These are phyloP conservation scores for Lagocephalus sceleratus DNA, from an alignment of 2,797 vertebrate genomes.

Conservation along the genomic window DNA sequence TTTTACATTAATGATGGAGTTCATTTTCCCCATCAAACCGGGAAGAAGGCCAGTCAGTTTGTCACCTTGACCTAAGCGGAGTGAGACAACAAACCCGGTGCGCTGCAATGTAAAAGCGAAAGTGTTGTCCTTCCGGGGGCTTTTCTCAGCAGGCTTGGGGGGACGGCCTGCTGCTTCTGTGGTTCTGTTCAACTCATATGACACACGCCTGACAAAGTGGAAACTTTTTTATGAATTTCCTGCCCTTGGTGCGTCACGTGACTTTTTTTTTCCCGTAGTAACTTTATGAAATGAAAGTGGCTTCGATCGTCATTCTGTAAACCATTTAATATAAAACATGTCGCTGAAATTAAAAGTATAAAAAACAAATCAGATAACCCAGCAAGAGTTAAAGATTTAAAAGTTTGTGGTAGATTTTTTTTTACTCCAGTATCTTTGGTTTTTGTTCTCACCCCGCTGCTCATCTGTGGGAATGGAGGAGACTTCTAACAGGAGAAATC, in stretches of 20 bases:
- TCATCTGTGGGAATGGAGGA: no score
- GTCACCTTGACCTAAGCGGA: slow-evolving; percentile 11
- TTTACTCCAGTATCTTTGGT: not conserved
- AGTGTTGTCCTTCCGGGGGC: slow-evolving; percentile 26
- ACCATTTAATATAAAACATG: not conserved
- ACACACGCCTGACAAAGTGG: slow-evolving; percentile 38
- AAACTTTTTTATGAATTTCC: slow-evolving; percentile 36
- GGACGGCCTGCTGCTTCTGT: slow-evolving; percentile 6
- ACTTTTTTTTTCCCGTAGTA: no score
- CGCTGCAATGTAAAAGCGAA: slow-evolving; percentile 29
- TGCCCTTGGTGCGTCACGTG: not conserved
- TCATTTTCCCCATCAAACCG: no score
- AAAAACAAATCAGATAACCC: no score
- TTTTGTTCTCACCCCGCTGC: no score
- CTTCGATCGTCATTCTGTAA: no score
- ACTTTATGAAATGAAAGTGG: no score
- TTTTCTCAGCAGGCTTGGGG: slow-evolving; percentile 19
- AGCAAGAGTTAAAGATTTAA: not conserved
- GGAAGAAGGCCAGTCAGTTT: slow-evolving; percentile 12
- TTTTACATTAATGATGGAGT: slow-evolving; percentile 2
- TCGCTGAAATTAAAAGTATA: not conserved
- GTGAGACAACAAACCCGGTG: slow-evolving; percentile 1
- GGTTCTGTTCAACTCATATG: slow-evolving; percentile 32
- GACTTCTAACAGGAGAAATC: not conserved
- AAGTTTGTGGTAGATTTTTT: not conserved